Evolutionary conservation across 1,140 invertebrate genomes (phyloP), one percentile per base, ranked within the genome.

Genomic region (Trichonephila clavata): DNA sequence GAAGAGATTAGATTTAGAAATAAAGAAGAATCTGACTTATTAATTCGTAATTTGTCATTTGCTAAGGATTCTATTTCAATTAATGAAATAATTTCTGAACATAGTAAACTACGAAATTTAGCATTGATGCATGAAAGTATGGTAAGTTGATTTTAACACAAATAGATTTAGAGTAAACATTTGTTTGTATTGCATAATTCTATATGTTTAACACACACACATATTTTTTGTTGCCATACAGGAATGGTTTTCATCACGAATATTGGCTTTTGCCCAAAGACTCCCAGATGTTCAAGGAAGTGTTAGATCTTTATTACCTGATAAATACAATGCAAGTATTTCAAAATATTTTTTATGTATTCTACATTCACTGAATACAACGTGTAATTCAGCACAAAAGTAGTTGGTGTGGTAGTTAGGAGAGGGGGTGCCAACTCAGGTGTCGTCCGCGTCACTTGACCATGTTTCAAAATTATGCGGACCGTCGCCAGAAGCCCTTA

Each of bases 111-210:
- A 20, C 97, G 97, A 94, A 97, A 98, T 93, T 95, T 99, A 1
- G 98, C 98, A 1, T 97, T 98, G 93, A 96, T 99, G 50, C 98
- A 99, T 95, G 98, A 99, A 96, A 98, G 98, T 95, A 97, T 99
- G 97, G 97, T 93, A 81, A 43, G 91, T 92, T 43, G 21, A 77
- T 24, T 10, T 81, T 27, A 8, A 68, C 18, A 2, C 16, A 39
- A 59, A 20, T 83, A 13, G 0, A 13, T 83, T 39, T n/a, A 43
- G 18, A 83, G 18, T 57, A 0, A 2, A 16, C 39, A 18, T 83
- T 83, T 7, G 13, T 81, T 18, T 13, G 0, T 13, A 13, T 81
- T 50, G 20, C 39, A 83, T 1, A 59, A 24, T 84, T 50, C 10
- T 1, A n/a, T 59, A n/a, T 1, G 61, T 87, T 59, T 14, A 2